phyloP scores from a whole-genome alignment of 2,113 vertebrate species.

The Peucedramus taeniatus region DNA sequence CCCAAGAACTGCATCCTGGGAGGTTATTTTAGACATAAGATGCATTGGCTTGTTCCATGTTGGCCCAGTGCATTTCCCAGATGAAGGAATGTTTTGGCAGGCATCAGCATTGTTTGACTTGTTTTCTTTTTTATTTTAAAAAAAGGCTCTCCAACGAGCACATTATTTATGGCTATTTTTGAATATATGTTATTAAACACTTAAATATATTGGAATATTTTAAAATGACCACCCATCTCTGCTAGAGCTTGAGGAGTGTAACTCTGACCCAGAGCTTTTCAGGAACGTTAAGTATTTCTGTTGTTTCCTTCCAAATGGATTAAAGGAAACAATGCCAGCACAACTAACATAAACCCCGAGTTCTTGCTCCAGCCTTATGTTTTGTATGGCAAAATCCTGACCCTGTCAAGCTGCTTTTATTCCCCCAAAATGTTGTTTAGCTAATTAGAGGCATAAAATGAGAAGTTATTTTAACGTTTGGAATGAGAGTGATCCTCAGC shows the following conservation, averaged over 20 bases:
- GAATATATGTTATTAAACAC: neutral
- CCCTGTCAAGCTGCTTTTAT: neutral
- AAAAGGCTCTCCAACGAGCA: neutral
- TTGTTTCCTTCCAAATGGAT: neutral
- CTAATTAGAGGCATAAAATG: neutral
- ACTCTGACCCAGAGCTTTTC: neutral
- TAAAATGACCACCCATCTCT: neutral
- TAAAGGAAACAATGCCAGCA: neutral
- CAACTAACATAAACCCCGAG: neutral
- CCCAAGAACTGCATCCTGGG: neutral
- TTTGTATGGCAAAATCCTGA: neutral
- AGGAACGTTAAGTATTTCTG: neutral
- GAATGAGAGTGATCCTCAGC: neutral
- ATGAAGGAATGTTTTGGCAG: slow-evolving; percentile 35
- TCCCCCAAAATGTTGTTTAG: neutral
- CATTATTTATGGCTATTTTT: slow-evolving; percentile 1
- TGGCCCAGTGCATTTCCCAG: slow-evolving; percentile 6
- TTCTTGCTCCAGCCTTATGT: neutral
- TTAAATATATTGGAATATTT: neutral
- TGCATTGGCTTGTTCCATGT: neutral
- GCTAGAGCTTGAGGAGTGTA: neutral
- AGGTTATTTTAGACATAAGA: neutral
- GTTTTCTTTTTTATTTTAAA: neutral
- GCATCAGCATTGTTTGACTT: neutral
- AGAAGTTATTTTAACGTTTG: neutral